Conservation (phyloP, 2,888 invertebrate genomes). For the Apotomis betuletana region DNA sequence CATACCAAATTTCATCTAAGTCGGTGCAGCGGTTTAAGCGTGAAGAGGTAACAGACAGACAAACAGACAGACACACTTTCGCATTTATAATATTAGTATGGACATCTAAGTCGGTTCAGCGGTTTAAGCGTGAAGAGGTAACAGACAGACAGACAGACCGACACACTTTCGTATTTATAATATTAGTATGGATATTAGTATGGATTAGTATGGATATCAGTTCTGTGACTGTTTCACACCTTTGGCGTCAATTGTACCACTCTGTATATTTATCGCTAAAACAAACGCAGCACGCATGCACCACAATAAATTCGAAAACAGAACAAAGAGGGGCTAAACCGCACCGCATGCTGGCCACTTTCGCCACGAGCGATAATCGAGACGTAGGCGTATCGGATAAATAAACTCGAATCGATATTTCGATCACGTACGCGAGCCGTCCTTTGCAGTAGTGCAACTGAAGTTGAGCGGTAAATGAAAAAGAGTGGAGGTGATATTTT, state of each 20-base stretch:
- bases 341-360: conserved; percentile 46
- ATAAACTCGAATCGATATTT: conserved; percentile 64
- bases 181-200: no score
- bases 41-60: no score
- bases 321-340: conserved; percentile 12
- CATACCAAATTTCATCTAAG: no score
- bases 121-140: no score
- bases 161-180: no score
- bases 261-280: not conserved
- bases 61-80: no score
- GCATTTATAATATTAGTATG: no score
- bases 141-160: no score
- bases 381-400: conserved; percentile 59
- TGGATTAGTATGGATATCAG: no score
- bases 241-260: not conserved
- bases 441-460: conserved; percentile 60
- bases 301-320: conserved; percentile 21
- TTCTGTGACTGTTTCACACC: not conserved
- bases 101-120: no score
- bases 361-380: conserved; percentile 62
- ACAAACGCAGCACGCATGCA: conserved; percentile 5
- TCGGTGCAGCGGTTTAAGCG: no score
- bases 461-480: conserved; percentile 42
- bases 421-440: conserved; percentile 64
- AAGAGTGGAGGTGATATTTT: conserved; percentile 38